Base-by-base conservation (phyloP, 2,113 vertebrate species). In the Deroptyus accipitrinus region DNA sequence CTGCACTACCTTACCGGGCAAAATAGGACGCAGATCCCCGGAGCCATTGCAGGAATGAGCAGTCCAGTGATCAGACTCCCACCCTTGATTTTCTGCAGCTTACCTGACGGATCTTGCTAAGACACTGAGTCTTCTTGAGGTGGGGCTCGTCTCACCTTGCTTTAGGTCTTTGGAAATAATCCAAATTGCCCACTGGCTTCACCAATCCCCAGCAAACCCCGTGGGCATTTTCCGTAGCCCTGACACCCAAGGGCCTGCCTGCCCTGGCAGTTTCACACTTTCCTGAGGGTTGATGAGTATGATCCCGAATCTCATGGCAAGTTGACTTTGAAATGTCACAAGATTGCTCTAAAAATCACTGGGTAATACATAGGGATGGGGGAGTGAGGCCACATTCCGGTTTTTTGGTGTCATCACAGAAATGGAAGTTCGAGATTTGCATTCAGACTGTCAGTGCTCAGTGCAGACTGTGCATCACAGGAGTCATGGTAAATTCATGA, bases 151-250 rank as follows among this genome's bases (percentile, higher is more conserved):
- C 30, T 87, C 74, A 41, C 13, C 33, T 5, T 19, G 27, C 16
- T 63, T 74, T 3, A 35, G 33, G 30, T 10, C 20, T 30, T 33
- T 35, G 22, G 37, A 42, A 67, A 27, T 30, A 39, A 79, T 18
- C 25, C 33, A 63, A 3, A 16, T 51, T 76, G 14, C 19, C 35
- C 22, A 2, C 7, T 46, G 25, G 35, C 8, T 41, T 86, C 51
- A 19, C 55, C 39, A 46, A 6, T 35, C 37, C 15, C n/a, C 59
- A 51, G 64, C 24, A 48, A 63, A 11, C 2, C 24, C 54, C 4
- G 28, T 7, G 49, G 30, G 9, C 12, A 9, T n/a, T 16, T 30
- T 17, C 54, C 2, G 0, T 49, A 11, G 3, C 17, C 33, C 61
- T 30, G 39, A 23, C 59, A 24, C 6, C 46, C 22, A 28, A 10